Evolutionary conservation across 2,797 vertebrate species (phyloP), one percentile per base, ranked within the genome.

Genomic region (Siniperca undulata): DNA sequence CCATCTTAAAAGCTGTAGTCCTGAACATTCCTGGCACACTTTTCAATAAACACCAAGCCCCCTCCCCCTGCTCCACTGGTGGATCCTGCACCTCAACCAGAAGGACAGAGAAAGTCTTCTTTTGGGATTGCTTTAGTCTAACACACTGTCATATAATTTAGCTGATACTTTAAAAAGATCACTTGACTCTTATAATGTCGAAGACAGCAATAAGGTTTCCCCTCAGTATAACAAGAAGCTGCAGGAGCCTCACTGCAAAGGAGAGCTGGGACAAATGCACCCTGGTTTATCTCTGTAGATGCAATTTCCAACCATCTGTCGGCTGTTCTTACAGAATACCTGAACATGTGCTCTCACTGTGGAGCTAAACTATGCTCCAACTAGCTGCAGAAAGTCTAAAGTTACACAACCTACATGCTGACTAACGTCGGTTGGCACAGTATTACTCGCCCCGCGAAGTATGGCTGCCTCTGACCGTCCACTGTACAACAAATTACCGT

Each of bases 401-500:
- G 42, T 44, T 66, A 70, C 81, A 40, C 76, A 53, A 60, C 20
- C 52, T 46, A n/a, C 22, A 14, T 14, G 44, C 65, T 38, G 56
- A 42, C 27, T 17, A 71, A 14, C 8, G n/a, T 11, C 22, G 13
- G 46, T 1, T 30, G 2, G 8, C 52, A 58, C 27, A 19, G 17
- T 48, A 9, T 40, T 0, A 19, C 13, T 9, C 52, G 0, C 20
- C 73, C 62, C 3, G 27, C 13, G 3, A 24, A 38, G 16, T 22
- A 27, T 58, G 4, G 2, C 1, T 24, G 30, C 13, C 7, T 34
- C 40, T 8, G 24, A 13, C 46, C 59, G 20, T 7, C 14, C 61
- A 0, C 22, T 16, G 20, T 20, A 5, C 30, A 16, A 16, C 7
- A 30, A 60, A 5, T 9, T 0, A 16, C 13, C 5, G 16, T 12